A percentile compares a stretch with the other conserved stretches of the same genome.
Evolutionary conservation across 2,113 vertebrate genomes (phyloP).

Genomic region (Spermophilus dauricus): DNA sequence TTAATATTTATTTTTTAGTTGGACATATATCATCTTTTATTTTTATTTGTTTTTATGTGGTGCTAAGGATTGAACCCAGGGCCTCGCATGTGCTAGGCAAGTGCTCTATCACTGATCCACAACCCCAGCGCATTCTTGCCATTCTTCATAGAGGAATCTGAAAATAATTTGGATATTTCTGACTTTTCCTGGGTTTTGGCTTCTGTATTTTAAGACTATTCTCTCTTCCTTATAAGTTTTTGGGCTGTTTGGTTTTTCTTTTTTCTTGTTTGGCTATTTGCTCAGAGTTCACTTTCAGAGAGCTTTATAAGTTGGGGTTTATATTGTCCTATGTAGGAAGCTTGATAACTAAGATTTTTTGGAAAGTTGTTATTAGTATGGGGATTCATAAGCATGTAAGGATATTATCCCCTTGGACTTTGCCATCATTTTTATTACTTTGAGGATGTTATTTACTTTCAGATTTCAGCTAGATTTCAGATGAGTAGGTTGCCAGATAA

Average conservation of each 20-base stretch:
- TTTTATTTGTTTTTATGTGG: too few species aligned
- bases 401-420: neutral
- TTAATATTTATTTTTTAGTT: too few species aligned
- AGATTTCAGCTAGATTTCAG: slow-evolving; percentile 35
- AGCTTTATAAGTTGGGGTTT: neutral
- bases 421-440: neutral
- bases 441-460: neutral
- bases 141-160: slow-evolving; percentile 3
- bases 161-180: neutral
- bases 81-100: too few species aligned
- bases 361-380: neutral
- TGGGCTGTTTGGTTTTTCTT: neutral
- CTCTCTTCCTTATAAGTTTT: neutral
- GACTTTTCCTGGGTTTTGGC: slow-evolving; percentile 6
- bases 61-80: too few species aligned
- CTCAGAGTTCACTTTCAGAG: neutral
- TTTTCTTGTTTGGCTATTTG: neutral
- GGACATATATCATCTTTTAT: too few species aligned
- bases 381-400: neutral
- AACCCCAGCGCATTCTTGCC: too few species aligned
- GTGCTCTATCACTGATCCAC: too few species aligned
- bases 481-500: neutral
- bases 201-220: neutral
- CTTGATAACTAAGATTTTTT: slow-evolving; percentile 16
- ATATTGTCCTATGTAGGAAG: neutral